A percentile compares a stretch with the other conserved stretches of the same genome.
phyloP scores from a whole-genome alignment of 2,113 vertebrate species.

The Chrysemys picta region DNA sequence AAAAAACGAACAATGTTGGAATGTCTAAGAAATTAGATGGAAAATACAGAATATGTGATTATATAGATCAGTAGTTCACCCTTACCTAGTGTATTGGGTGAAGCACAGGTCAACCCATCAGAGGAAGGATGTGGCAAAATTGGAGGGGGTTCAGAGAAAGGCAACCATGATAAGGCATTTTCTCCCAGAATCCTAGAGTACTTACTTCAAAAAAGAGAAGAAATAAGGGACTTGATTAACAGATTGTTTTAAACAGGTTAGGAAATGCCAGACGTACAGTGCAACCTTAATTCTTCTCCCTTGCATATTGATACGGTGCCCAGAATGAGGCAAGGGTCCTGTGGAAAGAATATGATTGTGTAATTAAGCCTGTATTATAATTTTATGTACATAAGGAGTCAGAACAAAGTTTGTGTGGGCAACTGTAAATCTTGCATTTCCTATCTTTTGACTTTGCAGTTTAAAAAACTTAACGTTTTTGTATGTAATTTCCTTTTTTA shows the following conservation, averaged over 20 bases:
- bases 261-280: neutral
- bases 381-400: neutral
- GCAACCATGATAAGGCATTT: neutral
- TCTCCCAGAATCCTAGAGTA: too few relatives aligned
- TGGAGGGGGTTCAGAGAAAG: neutral
- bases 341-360: neutral
- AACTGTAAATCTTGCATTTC: neutral
- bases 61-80: neutral
- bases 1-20: neutral
- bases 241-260: neutral
- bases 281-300: neutral
- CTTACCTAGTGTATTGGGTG: neutral
- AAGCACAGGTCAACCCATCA: neutral
- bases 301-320: neutral
- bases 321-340: neutral
- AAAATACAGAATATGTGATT: too few relatives aligned
- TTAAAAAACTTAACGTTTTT: too few relatives aligned
- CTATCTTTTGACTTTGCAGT: neutral
- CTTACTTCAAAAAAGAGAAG: neutral
- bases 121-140: neutral
- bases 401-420: neutral
- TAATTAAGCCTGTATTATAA: neutral
- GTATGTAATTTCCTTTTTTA: neutral
- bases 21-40: neutral
- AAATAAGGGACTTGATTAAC: fast-evolving